These are phyloP conservation scores for Drosophila engyochracea DNA, from an alignment of 2,888 invertebrate species.

Conservation along the genomic window DNA sequence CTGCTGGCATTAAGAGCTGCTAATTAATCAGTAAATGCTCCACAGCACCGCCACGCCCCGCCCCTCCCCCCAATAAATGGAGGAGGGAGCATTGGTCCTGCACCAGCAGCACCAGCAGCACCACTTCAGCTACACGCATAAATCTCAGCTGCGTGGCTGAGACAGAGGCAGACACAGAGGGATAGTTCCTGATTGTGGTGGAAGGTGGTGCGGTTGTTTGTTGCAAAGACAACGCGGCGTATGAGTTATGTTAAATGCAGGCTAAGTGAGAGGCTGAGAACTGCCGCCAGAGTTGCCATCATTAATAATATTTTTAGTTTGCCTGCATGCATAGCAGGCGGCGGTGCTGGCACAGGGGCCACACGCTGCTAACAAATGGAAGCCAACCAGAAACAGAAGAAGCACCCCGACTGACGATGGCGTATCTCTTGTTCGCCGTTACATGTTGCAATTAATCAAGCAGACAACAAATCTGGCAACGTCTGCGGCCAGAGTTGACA, in stretches of 20 bases:
- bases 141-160: conserved; percentile 28
- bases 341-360: not conserved
- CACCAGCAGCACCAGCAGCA: not conserved
- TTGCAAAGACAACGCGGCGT: conserved; percentile 65
- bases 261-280: conserved; percentile 45
- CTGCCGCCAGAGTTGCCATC: conserved; percentile 59
- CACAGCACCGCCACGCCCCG: conserved; percentile 1
- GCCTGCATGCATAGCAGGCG: conserved; percentile 15
- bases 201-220: not conserved
- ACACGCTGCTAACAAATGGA: conserved; percentile 54
- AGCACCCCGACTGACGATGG: not conserved
- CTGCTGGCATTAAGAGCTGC: conserved; percentile 61
- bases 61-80: not conserved
- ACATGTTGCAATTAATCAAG: conserved; percentile 71
- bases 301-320: conserved; percentile 76
- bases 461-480: conserved; percentile 67
- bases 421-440: not conserved
- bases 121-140: conserved; percentile 23
- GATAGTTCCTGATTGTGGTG: not conserved
- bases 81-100: not conserved
- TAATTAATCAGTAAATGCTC: conserved; percentile 69
- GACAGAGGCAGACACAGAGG: not conserved
- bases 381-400: not conserved
- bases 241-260: conserved; percentile 75
- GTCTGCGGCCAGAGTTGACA: conserved; percentile 54